These are phyloP conservation scores for Plecotus auritus DNA, from an alignment of 2,113 vertebrate genomes.

Conservation along the genomic window DNA sequence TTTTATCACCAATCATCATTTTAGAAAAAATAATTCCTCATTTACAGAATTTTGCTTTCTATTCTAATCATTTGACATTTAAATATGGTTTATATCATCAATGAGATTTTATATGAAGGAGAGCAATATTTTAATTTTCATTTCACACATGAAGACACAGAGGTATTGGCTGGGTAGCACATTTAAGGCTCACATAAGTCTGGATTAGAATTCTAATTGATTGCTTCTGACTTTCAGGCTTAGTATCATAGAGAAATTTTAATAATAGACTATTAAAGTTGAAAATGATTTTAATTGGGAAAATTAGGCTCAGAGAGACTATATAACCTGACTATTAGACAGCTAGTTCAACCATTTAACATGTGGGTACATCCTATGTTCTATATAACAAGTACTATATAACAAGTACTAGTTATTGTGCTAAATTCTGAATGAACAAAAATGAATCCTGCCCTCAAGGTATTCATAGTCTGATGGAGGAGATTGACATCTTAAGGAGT, in stretches of 20 bases:
- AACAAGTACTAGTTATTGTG: background rate
- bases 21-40: constrained; percentile 25
- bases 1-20: constrained; percentile 50
- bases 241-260: constrained; percentile 28
- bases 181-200: background rate
- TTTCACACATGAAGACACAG: constrained; percentile 18
- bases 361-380: background rate
- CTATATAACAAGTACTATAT: background rate
- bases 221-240: constrained; percentile 28
- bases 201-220: constrained; percentile 42
- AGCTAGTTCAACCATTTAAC: background rate
- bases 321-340: background rate
- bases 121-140: constrained; percentile 42
- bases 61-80: constrained; percentile 56
- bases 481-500: background rate
- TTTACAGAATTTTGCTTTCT: constrained; percentile 24
- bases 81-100: constrained; percentile 39
- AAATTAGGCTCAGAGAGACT: background rate
- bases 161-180: background rate
- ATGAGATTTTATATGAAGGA: constrained; percentile 24
- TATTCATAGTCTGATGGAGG: background rate
- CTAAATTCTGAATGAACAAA: background rate
- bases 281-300: constrained; percentile 8
- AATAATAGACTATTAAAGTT: constrained; percentile 25
- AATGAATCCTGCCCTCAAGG: background rate